A percentile compares a stretch with the other conserved stretches of the same genome.
These are phyloP conservation scores for Autographa pulchrina DNA, from an alignment of 2,888 invertebrate species.

Conservation along the genomic window DNA sequence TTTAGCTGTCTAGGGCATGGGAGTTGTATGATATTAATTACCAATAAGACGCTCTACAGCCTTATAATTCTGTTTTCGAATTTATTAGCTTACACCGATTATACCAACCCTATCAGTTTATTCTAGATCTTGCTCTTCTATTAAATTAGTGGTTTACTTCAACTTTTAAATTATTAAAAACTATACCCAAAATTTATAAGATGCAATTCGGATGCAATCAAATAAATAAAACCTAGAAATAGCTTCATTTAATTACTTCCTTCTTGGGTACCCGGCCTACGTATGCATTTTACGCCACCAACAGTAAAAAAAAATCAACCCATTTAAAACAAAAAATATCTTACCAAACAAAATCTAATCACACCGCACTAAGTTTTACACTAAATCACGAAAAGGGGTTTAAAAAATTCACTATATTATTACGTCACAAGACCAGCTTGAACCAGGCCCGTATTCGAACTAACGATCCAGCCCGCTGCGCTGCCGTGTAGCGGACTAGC, in stretches of 20 bases:
- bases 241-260: no score
- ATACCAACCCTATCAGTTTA: no score
- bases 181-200: no score
- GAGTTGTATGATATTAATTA: not conserved
- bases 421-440: constrained; percentile 34
- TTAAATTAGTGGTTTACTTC: no score
- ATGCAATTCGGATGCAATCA: no score
- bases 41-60: not conserved
- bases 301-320: not conserved
- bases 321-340: not conserved
- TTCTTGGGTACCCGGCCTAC: not conserved
- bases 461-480: constrained; percentile 43
- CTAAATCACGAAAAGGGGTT: not conserved
- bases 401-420: constrained; percentile 13
- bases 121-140: no score
- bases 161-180: no score
- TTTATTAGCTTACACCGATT: no score
- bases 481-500: constrained; percentile 31
- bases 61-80: no score
- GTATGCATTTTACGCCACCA: not conserved
- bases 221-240: no score
- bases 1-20: not conserved
- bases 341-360: not conserved
- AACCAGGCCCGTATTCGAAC: constrained; percentile 37
- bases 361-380: not conserved